Conservation (phyloP, 1,140 invertebrate genomes). For the Drosophila ironensis region DNA sequence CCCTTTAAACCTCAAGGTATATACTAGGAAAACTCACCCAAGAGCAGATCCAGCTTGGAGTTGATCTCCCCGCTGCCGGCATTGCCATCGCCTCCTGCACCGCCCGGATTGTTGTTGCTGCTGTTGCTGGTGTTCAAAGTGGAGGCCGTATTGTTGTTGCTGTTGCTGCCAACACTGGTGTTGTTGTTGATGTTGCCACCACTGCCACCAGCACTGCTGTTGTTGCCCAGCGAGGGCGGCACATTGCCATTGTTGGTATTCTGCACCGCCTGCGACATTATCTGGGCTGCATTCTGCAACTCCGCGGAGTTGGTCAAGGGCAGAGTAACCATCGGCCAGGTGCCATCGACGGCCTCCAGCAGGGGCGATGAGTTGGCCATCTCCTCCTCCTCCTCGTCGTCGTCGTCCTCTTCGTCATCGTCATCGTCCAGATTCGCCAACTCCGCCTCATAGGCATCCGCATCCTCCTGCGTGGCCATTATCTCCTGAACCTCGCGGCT, state of each 20-base stretch:
- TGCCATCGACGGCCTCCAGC: constrained; percentile 28
- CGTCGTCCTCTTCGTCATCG: constrained; percentile 51
- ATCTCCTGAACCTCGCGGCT: constrained; percentile 93
- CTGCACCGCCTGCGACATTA: constrained; percentile 74
- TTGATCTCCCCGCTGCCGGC: constrained; percentile 43
- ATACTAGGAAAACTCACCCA: background rate
- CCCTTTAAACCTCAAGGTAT: too few species aligned
- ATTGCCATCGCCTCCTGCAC: constrained; percentile 1
- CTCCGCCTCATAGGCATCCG: constrained; percentile 58
- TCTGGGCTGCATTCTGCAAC: constrained; percentile 73
- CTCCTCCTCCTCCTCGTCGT: constrained; percentile 54
- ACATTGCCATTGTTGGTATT: constrained; percentile 69
- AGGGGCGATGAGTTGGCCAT: constrained; percentile 41
- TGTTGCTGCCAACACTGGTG: constrained; percentile 26
- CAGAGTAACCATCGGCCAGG: constrained; percentile 50
- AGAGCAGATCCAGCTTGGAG: constrained; percentile 48
- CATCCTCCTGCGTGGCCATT: constrained; percentile 84
- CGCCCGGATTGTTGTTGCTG: constrained; percentile 29
- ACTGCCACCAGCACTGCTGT: background rate
- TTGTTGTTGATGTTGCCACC: constrained; percentile 27
- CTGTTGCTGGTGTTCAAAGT: constrained; percentile 46
- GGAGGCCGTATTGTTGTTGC: constrained; percentile 45
- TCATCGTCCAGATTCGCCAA: constrained; percentile 58
- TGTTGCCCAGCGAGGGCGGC: constrained; percentile 48
- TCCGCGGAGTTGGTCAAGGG: constrained; percentile 65